Evolutionary conservation across 2,888 invertebrate species (phyloP), one percentile per base, ranked within the genome.

Genomic region (Ernsta delagoae): DNA sequence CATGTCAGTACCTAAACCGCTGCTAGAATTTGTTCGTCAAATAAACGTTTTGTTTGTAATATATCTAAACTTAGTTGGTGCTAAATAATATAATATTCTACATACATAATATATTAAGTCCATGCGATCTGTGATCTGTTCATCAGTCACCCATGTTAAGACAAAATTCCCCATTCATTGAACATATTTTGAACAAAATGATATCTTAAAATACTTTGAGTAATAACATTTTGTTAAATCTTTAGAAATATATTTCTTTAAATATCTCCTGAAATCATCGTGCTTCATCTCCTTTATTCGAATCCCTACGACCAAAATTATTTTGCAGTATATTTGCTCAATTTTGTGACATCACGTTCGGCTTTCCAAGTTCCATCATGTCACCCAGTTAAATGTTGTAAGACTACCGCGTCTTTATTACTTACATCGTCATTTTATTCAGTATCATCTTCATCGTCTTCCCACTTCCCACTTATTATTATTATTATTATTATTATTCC

Each of bases 401-500:
- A 1, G 7, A 5, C 7, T 16, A 8, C 16, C 50, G 16, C 16
- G 6, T 50, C 16, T 11, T 57, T n/a, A 12, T 11, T 57, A 57
- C 1, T 12, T 45, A n/a, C 31, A 48, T 24, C 1, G 24, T 24
- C 24, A 24, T 24, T 24, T 24, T 24, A 24, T 1, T 24, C 24
- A 24, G 24, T 24, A 24, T 24, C 24, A 24, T 24, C 24, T 1
- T 24, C 24, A 24, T 24, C 24, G 24, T 24, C 3, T 24, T 1
- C 1, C 24, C 24, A 24, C 24, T 24, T n/a, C n/a, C n/a, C n/a
- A n/a, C n/a, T 65, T 8, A 24, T 59, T 48, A 31, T 24, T 24
- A 1, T 48, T 61, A 5, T 61, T 61, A 67, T 56, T 11, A 56
- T 48, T 16, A 16, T 1, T 6, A 5, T 48, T 16, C 6, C 79